Evolutionary conservation across 2,113 vertebrate genomes (phyloP).

Genomic region (Equus przewalskii): DNA sequence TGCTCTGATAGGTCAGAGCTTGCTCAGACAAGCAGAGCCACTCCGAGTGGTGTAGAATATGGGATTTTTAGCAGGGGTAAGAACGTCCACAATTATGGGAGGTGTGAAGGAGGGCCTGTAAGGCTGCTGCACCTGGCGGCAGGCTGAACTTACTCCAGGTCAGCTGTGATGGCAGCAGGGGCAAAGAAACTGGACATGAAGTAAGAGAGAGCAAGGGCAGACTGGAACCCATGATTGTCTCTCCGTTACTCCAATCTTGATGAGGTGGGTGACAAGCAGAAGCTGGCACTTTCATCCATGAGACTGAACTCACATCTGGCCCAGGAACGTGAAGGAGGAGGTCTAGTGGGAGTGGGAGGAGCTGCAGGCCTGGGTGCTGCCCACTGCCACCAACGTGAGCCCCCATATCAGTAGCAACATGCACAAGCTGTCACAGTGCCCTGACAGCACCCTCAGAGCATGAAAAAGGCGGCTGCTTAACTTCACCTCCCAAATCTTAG

Average conservation of each 20-base stretch:
- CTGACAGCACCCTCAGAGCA: not conserved
- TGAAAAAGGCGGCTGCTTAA: not conserved
- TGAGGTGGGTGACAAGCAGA: not conserved
- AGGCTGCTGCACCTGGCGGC: not conserved
- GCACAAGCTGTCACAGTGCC: fast-evolving
- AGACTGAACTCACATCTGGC: not conserved
- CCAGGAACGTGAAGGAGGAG: not conserved
- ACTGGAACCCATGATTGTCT: not conserved
- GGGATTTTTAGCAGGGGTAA: not conserved
- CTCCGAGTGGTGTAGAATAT: not conserved
- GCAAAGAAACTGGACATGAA: not conserved
- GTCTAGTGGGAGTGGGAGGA: not conserved
- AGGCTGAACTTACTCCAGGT: not conserved
- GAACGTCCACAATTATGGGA: not conserved
- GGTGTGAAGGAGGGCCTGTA: not conserved
- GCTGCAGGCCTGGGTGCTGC: not conserved
- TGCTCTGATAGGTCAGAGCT: not conserved
- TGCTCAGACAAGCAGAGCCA: not conserved
- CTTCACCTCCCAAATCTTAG: not conserved
- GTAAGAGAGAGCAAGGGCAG: not conserved
- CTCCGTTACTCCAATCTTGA: not conserved
- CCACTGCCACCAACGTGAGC: not conserved
- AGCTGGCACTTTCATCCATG: not conserved
- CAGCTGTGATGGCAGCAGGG: not conserved
- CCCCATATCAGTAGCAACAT: not conserved